A percentile compares a stretch with the other conserved stretches of the same genome.
These are phyloP conservation scores for Pseudolycoriella hygida DNA, from an alignment of 2,888 invertebrate species.

Conservation along the genomic window DNA sequence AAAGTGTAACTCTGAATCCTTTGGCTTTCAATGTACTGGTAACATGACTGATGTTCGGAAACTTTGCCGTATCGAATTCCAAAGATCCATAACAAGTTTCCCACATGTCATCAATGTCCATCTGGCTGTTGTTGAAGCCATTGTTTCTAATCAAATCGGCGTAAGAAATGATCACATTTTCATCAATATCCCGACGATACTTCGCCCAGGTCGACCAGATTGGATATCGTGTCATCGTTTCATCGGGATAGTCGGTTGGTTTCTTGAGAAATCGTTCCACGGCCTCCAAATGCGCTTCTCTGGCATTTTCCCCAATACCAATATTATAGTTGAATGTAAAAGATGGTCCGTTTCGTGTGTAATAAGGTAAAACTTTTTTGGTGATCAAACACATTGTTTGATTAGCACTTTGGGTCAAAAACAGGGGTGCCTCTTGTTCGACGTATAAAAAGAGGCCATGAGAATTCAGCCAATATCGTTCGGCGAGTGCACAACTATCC, in stretches of 20 bases:
- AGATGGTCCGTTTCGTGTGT: constrained; percentile 17
- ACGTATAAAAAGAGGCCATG: constrained; percentile 44
- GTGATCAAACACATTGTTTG: constrained; percentile 34
- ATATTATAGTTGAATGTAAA: constrained; percentile 36
- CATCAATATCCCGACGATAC: constrained; percentile 44
- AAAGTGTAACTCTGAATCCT: constrained; percentile 60
- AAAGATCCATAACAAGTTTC: constrained; percentile 72
- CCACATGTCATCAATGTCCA: constrained; percentile 82
- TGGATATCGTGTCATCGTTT: constrained; percentile 55
- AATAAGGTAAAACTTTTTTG: constrained; percentile 31
- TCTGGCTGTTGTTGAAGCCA: constrained; percentile 51
- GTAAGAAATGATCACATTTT: constrained; percentile 40
- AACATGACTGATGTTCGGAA: constrained; percentile 46
- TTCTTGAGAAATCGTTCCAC: constrained; percentile 38
- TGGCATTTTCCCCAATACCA: constrained; percentile 39
- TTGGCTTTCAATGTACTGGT: constrained; percentile 40
- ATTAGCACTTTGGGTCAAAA: constrained; percentile 41
- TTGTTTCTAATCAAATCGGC: constrained; percentile 45
- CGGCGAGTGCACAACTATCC: constrained; percentile 37
- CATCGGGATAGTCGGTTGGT: constrained; percentile 35
- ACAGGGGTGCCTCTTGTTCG: constrained; percentile 42
- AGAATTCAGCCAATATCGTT: constrained; percentile 50
- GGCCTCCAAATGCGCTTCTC: constrained; percentile 39
- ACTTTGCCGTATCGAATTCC: constrained; percentile 47
- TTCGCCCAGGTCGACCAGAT: constrained; percentile 70